Percentiles rank a stretch among this genome's conserved stretches.
Conservation (phyloP, 2,797 vertebrate species). For the Coregonus ussuriensis region DNA sequence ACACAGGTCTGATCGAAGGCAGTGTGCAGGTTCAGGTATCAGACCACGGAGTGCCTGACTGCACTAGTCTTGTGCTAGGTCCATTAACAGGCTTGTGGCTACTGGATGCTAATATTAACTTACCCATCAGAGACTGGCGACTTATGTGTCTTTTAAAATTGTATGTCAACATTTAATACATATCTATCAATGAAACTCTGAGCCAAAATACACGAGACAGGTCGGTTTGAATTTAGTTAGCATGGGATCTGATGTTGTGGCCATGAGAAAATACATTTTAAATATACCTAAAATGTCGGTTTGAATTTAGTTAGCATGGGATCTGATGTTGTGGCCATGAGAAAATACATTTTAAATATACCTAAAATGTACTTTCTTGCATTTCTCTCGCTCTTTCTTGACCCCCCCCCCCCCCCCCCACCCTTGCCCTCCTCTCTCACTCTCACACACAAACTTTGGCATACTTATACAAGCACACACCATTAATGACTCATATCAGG, state of each 20-base stretch:
- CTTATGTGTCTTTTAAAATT: not conserved
- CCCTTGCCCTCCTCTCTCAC: not conserved
- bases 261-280: no score
- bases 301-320: not conserved
- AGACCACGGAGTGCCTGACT: not conserved
- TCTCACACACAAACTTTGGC: not conserved
- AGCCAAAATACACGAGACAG: not conserved
- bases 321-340: not conserved
- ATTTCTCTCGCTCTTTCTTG: no score
- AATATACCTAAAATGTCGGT: no score
- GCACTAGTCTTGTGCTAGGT: not conserved
- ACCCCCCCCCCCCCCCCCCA: no score
- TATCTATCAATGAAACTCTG: not conserved
- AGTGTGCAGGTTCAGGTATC: not conserved
- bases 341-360: not conserved
- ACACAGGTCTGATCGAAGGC: not conserved
- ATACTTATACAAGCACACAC: slow-evolving; percentile 13
- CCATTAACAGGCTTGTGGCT: not conserved
- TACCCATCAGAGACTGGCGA: not conserved
- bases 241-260: not conserved
- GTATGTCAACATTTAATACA: not conserved
- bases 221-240: not conserved
- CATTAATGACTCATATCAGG: slow-evolving; percentile 54
- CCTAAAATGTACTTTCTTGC: not conserved
- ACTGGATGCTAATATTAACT: slow-evolving; percentile 10